Conservation (phyloP, 2,797 vertebrate species). For the Sebastes aleutianus region DNA sequence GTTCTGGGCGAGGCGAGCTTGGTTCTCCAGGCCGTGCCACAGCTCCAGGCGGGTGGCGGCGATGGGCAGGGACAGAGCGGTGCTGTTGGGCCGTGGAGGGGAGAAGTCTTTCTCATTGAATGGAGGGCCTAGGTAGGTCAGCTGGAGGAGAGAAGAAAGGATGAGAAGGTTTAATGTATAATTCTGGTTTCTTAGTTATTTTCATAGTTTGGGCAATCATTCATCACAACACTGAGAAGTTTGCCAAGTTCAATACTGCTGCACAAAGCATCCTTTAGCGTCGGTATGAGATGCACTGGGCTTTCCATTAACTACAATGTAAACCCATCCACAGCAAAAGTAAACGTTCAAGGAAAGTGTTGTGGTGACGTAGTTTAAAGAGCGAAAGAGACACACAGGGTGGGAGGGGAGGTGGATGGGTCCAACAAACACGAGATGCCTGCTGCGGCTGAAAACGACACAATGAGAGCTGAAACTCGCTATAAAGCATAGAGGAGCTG, state of each 20-base stretch:
- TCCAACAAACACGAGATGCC: no score
- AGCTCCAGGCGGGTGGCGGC: slow-evolving; percentile 93
- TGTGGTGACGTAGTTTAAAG: no score
- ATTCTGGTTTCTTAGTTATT: neutral
- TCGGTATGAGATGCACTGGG: no score
- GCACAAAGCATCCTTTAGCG: no score
- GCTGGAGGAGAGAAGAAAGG: slow-evolving; percentile 72
- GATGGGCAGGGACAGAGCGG: slow-evolving; percentile 89
- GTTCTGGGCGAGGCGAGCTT: slow-evolving; percentile 92
- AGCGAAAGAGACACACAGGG: no score
- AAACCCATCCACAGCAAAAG: no score
- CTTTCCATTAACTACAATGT: no score
- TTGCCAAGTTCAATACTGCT: neutral
- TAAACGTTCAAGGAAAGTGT: no score
- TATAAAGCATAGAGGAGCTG: neutral
- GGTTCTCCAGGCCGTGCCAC: slow-evolving; percentile 94
- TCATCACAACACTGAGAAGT: neutral
- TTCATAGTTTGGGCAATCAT: neutral
- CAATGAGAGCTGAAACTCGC: neutral
- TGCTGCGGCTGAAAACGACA: neutral
- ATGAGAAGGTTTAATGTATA: neutral
- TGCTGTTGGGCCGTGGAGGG: slow-evolving; percentile 90
- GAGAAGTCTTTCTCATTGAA: slow-evolving; percentile 98
- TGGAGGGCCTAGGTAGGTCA: slow-evolving; percentile 94
- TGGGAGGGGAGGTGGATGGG: no score